These are phyloP conservation scores for Toxotes chatareus DNA, from an alignment of 2,113 vertebrate genomes.

Conservation along the genomic window DNA sequence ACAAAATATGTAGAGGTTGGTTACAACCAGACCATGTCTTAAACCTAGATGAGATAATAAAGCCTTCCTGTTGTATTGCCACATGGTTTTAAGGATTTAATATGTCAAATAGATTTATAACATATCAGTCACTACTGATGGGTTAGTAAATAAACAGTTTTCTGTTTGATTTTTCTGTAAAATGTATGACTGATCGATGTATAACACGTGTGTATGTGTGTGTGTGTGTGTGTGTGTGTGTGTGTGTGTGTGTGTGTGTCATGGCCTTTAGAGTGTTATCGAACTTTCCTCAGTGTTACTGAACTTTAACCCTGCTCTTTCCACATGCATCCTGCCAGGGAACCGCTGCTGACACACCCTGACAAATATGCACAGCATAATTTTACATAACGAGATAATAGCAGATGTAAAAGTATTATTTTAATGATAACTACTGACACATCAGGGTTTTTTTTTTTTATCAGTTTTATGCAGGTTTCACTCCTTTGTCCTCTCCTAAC, in stretches of 20 bases:
- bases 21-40: not conserved
- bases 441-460: not conserved
- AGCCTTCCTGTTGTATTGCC: not conserved
- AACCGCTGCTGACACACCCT: conserved; percentile 32
- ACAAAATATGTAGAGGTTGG: not conserved
- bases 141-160: not conserved
- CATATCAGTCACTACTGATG: not conserved
- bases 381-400: not conserved
- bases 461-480: not conserved
- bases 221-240: not conserved
- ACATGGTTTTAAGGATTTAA: not conserved
- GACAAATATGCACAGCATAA: not conserved
- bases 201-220: not conserved
- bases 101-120: not conserved
- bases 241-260: not conserved
- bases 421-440: not conserved
- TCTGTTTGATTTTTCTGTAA: not conserved
- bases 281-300: conserved; percentile 6
- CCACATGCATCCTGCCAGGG: conserved; percentile 7
- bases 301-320: conserved; percentile 50
- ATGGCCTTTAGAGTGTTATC: not conserved
- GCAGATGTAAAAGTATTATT: not conserved
- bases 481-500: not conserved
- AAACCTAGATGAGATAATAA: not conserved
- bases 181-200: not conserved